Percentiles rank a stretch among this genome's conserved stretches.
Evolutionary conservation across 1,140 invertebrate genomes (phyloP).

Genomic region (Plectrocnemia conspersa): DNA sequence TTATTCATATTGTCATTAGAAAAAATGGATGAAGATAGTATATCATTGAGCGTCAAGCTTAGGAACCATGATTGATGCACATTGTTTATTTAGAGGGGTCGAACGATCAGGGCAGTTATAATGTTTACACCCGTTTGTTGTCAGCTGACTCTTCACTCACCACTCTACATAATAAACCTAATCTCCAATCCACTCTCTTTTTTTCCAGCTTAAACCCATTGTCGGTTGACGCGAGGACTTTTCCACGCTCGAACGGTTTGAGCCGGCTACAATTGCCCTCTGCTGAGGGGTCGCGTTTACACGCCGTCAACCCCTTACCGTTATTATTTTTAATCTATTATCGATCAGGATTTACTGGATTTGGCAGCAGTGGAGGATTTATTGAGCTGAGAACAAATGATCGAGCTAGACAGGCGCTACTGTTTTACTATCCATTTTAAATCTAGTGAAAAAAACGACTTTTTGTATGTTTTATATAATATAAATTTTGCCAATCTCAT

Average conservation of each 20-base stretch:
- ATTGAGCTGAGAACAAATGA: too few relatives aligned
- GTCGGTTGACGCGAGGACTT: conserved; percentile 21
- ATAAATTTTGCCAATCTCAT: too few relatives aligned
- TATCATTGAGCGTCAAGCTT: neutral
- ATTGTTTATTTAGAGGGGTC: conserved; percentile 3
- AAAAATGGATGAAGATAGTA: too few relatives aligned
- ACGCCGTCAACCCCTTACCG: neutral
- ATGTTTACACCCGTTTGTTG: conserved; percentile 24
- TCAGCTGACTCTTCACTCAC: conserved; percentile 4
- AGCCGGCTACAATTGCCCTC: conserved; percentile 10
- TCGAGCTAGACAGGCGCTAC: too few relatives aligned
- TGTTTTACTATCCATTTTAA: too few relatives aligned
- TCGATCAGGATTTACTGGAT: neutral
- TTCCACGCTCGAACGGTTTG: conserved; percentile 6
- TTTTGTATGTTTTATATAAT: too few relatives aligned
- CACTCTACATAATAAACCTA: conserved; percentile 31
- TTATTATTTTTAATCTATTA: conserved; percentile 3
- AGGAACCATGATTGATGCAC: conserved; percentile 12
- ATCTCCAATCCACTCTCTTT: conserved; percentile 26
- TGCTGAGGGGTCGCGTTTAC: neutral
- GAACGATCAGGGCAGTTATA: conserved; percentile 20
- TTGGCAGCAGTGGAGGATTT: too few relatives aligned
- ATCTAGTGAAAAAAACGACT: too few relatives aligned
- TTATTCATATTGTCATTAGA: too few relatives aligned
- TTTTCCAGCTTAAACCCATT: conserved; percentile 28